Percentiles rank a stretch among this genome's conserved stretches.
Evolutionary conservation across 2,113 vertebrate genomes (phyloP).

Genomic region (Zapus hudsonius): DNA sequence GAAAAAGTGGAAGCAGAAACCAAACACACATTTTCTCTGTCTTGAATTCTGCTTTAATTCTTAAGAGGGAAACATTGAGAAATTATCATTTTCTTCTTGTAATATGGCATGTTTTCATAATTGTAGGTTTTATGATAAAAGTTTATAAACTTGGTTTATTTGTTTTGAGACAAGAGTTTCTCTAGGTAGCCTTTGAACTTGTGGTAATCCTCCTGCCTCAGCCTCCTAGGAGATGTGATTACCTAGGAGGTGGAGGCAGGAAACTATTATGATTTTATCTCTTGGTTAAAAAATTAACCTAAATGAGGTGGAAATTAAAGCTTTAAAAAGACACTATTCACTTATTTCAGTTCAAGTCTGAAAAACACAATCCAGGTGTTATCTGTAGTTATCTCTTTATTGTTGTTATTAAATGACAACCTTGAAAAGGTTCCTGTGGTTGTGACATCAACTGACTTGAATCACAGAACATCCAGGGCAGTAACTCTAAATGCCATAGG

Average conservation of each 20-base stretch:
- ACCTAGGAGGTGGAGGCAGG: too few species aligned
- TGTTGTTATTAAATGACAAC: slow-evolving; percentile 16
- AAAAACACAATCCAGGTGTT: not conserved
- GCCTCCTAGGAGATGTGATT: not conserved
- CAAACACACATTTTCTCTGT: not conserved
- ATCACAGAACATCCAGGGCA: not conserved
- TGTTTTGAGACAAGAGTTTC: not conserved
- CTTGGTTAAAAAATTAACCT: not conserved
- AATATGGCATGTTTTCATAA: slow-evolving; percentile 27
- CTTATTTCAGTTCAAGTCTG: not conserved
- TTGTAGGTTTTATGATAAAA: not conserved
- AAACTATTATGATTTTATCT: not conserved
- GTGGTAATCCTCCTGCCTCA: not conserved
- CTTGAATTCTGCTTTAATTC: not conserved
- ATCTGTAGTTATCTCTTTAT: not conserved
- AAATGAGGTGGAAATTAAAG: not conserved
- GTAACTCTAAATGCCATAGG: not conserved
- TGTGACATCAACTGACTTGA: not conserved
- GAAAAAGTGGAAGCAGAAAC: not conserved
- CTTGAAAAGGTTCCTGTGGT: not conserved
- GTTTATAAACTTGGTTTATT: not conserved
- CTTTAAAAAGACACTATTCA: not conserved
- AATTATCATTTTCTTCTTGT: slow-evolving; percentile 2
- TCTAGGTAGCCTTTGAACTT: not conserved
- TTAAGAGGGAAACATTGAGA: not conserved